phyloP scores from a whole-genome alignment of 2,113 vertebrate species.

The Nicator chloris region DNA sequence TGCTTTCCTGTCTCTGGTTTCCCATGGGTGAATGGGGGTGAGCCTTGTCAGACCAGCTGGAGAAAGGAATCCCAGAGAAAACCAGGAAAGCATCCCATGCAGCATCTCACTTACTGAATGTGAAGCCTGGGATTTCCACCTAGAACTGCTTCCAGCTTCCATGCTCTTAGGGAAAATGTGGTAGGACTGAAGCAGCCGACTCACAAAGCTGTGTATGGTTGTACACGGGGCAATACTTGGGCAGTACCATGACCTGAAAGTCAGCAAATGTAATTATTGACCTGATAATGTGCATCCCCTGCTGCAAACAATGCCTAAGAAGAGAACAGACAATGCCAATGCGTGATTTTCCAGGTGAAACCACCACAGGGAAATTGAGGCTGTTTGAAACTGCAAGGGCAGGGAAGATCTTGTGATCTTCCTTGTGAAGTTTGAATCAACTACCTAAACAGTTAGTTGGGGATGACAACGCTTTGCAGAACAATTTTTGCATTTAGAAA shows the following conservation, averaged over 20 bases:
- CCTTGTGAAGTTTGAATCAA: neutral
- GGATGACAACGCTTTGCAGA: neutral
- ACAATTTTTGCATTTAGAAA: neutral
- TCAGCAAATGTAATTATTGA: neutral
- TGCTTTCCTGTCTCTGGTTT: rapidly evolving
- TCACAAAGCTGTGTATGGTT: neutral
- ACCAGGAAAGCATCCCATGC: rapidly evolving
- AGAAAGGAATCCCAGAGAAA: neutral
- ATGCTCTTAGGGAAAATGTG: neutral
- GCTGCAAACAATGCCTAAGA: neutral
- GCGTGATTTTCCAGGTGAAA: neutral
- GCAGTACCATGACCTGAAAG: neutral
- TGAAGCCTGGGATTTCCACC: neutral
- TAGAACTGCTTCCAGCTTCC: neutral
- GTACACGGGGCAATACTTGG: neutral
- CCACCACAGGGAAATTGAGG: neutral
- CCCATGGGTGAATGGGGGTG: rapidly evolving
- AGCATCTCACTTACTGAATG: rapidly evolving
- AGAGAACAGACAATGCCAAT: neutral
- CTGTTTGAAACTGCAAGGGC: neutral
- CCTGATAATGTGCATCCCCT: neutral
- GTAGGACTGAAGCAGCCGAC: neutral
- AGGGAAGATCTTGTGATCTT: too few species aligned
- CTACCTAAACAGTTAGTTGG: neutral
- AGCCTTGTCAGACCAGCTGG: neutral